Percentiles rank a stretch among this genome's conserved stretches.
These are phyloP conservation scores for Artemia sinica DNA, from an alignment of 2,888 invertebrate species.

Conservation along the genomic window DNA sequence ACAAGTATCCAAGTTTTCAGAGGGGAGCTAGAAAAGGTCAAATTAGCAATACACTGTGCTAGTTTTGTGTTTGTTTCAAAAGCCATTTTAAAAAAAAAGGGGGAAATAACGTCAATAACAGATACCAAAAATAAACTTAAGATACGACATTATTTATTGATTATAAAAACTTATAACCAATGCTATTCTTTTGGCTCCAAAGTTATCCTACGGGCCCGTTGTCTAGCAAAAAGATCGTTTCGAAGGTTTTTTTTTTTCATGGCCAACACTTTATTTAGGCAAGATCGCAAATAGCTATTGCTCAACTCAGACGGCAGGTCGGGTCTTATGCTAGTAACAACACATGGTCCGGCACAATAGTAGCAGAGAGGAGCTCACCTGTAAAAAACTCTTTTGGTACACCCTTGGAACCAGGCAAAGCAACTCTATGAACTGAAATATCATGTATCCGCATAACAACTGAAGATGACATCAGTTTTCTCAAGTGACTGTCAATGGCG, in stretches of 20 bases:
- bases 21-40: too few species aligned
- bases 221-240: slow-evolving; percentile 1
- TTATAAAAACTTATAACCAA: too few species aligned
- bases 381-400: slow-evolving; percentile 60
- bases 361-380: slow-evolving; percentile 35
- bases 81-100: too few species aligned
- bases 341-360: background rate
- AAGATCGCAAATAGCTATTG: background rate
- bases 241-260: slow-evolving; percentile 15
- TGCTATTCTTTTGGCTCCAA: background rate
- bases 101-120: too few species aligned
- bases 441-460: slow-evolving; percentile 75
- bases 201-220: slow-evolving; percentile 10
- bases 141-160: too few species aligned
- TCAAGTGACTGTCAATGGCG: slow-evolving; percentile 40
- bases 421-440: slow-evolving; percentile 68
- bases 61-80: too few species aligned
- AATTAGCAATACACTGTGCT: too few species aligned
- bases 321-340: background rate
- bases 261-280: background rate
- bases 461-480: slow-evolving; percentile 79
- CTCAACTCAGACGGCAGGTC: background rate
- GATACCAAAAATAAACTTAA: too few species aligned
- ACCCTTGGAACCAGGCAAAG: slow-evolving; percentile 46
- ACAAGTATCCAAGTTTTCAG: too few species aligned